Percentiles rank a stretch among this genome's conserved stretches.
Evolutionary conservation across 2,888 invertebrate species (phyloP).

Genomic region (Masnerella sp.): DNA sequence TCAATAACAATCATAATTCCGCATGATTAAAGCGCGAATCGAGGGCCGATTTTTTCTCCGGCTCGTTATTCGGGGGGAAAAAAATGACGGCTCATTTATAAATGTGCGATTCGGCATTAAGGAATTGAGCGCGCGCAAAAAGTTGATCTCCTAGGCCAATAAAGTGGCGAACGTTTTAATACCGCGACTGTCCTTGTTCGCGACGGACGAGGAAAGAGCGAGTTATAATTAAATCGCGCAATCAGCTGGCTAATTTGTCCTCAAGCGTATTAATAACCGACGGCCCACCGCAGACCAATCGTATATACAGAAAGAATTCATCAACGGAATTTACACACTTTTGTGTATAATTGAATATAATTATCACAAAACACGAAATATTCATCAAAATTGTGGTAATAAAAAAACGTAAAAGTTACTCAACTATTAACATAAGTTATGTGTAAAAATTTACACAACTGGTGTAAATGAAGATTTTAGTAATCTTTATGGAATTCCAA

Average conservation of each 20-base stretch:
- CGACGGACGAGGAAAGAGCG: constrained; percentile 62
- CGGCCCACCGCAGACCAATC: constrained; percentile 61
- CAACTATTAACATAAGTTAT: too few species aligned
- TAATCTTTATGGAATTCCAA: too few species aligned
- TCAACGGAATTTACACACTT: too few species aligned
- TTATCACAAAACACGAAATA: too few species aligned
- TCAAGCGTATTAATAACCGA: constrained; percentile 74
- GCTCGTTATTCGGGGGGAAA: constrained; percentile 26
- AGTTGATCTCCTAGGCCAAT: too few species aligned
- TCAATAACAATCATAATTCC: constrained; percentile 55
- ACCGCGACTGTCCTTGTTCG: too few species aligned
- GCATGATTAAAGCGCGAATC: constrained; percentile 39
- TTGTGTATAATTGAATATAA: too few species aligned
- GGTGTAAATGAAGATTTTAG: too few species aligned
- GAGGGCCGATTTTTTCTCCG: constrained; percentile 30
- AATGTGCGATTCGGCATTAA: constrained; percentile 49
- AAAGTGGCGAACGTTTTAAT: constrained; percentile 76
- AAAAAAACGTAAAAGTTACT: too few species aligned
- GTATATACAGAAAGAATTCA: too few species aligned
- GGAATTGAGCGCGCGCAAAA: constrained; percentile 41
- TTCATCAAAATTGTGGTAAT: too few species aligned
- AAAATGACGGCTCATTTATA: constrained; percentile 52
- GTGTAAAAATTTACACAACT: too few species aligned
- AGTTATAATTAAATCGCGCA: constrained; percentile 76
- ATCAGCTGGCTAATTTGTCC: constrained; percentile 76